Percentiles rank a stretch among this genome's conserved stretches.
Evolutionary conservation across 2,888 invertebrate genomes (phyloP).

Genomic region (Oegoconia quadripuncta): DNA sequence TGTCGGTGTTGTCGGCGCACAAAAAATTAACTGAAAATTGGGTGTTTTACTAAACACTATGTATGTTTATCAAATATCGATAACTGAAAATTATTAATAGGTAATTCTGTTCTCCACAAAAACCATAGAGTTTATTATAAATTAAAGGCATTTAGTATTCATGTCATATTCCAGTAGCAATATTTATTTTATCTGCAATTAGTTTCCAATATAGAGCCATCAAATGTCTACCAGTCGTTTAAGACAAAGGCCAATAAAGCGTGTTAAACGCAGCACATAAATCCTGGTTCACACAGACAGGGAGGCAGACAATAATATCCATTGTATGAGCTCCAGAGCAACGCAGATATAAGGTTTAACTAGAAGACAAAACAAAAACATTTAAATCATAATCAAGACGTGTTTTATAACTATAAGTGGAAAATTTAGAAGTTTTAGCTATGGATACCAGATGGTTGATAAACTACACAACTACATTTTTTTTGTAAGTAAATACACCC

Average conservation of each 20-base stretch:
- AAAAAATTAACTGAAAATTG: too few species aligned
- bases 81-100: too few species aligned
- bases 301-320: conserved; percentile 15
- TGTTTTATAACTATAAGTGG: neutral
- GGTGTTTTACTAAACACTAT: too few species aligned
- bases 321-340: conserved; percentile 12
- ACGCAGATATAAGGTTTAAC: neutral
- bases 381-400: neutral
- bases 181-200: neutral
- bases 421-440: neutral
- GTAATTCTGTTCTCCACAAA: too few species aligned
- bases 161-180: too few species aligned
- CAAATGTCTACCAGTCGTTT: neutral
- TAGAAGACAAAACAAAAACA: neutral
- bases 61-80: too few species aligned
- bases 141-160: too few species aligned
- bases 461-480: too few species aligned
- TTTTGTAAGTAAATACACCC: too few species aligned
- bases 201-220: neutral
- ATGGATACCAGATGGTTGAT: neutral
- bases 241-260: conserved; percentile 20
- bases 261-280: conserved; percentile 23
- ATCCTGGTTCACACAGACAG: conserved; percentile 17
- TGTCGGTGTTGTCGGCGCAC: too few species aligned
- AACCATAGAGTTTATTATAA: too few species aligned